phyloP scores from a whole-genome alignment of 2,797 vertebrate species.

The Allobates femoralis region DNA sequence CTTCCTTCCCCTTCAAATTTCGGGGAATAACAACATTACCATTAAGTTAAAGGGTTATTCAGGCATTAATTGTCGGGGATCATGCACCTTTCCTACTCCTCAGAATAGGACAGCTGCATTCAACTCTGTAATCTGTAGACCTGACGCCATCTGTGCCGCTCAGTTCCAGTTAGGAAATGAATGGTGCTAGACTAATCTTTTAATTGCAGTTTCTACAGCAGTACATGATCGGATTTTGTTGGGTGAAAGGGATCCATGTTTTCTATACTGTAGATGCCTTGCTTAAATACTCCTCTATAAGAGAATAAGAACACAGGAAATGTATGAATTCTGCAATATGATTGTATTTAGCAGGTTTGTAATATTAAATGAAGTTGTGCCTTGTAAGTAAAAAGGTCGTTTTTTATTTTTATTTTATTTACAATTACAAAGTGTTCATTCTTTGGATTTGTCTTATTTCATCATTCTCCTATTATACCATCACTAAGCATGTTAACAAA shows the following conservation, averaged over 20 bases:
- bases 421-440: conserved; percentile 41
- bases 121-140: too few species aligned
- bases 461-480: not conserved
- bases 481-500: conserved; percentile 66
- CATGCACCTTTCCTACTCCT: too few species aligned
- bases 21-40: not conserved
- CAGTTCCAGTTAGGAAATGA: too few species aligned
- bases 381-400: conserved; percentile 71
- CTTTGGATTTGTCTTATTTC: conserved; percentile 57
- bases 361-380: conserved; percentile 75
- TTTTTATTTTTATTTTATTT: too few species aligned
- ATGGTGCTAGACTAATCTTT: too few species aligned
- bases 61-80: too few species aligned
- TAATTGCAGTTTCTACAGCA: not conserved
- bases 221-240: not conserved
- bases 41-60: too few species aligned
- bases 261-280: conserved; percentile 32
- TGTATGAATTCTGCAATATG: conserved; percentile 64
- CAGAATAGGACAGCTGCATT: too few species aligned
- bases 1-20: not conserved
- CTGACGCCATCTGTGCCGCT: too few species aligned
- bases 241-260: not conserved
- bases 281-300: not conserved
- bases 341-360: conserved; percentile 66
- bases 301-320: conserved; percentile 46